A percentile compares a stretch with the other conserved stretches of the same genome.
Evolutionary conservation across 1,140 invertebrate species (phyloP).

Genomic region (Monomorium pharaonis): DNA sequence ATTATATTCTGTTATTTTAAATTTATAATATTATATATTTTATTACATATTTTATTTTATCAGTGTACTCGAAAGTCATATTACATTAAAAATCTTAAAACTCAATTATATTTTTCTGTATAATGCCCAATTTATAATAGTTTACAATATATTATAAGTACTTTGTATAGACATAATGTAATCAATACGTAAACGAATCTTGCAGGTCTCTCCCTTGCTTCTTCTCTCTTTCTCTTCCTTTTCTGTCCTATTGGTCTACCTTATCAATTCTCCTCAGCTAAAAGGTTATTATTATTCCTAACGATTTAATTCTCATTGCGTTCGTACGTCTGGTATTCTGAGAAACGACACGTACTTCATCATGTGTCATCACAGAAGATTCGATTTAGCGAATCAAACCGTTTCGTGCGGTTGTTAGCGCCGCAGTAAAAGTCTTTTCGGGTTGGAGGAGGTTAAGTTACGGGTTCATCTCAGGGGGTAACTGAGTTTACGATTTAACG

Average conservation of each 20-base stretch:
- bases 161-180: no score
- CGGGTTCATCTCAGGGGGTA: constrained; percentile 34
- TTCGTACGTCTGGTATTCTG: neutral
- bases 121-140: no score
- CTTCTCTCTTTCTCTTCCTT: neutral
- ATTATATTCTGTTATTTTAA: no score
- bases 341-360: neutral
- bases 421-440: constrained; percentile 39
- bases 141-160: no score
- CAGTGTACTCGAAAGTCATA: no score
- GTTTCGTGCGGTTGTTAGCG: constrained; percentile 18
- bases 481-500: constrained; percentile 51
- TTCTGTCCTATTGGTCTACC: neutral
- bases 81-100: no score
- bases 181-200: no score
- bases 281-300: neutral
- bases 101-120: no score
- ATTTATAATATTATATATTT: no score
- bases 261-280: neutral
- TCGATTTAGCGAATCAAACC: constrained; percentile 10
- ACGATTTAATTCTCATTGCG: neutral
- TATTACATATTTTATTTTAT: no score
- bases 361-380: neutral
- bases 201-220: neutral
- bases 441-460: constrained; percentile 37